Percentiles rank a stretch among this genome's conserved stretches.
phyloP scores from a whole-genome alignment of 2,888 invertebrate species.

The Isoperla grammatica region DNA sequence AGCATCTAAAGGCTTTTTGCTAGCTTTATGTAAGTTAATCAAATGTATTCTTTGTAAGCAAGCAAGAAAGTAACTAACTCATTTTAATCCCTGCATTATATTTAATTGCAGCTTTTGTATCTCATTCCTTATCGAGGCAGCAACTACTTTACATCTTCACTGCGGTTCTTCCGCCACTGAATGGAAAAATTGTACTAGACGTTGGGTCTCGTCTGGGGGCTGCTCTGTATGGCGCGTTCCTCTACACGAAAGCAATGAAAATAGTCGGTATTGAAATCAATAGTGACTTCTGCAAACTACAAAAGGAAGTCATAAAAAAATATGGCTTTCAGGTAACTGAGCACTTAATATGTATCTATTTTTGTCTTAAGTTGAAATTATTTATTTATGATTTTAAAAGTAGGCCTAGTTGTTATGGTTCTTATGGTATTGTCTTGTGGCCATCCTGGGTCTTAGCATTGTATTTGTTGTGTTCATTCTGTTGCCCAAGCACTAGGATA shows the following conservation, averaged over 20 bases:
- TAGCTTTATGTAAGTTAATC: no score
- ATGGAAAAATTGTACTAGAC: slow-evolving; percentile 54
- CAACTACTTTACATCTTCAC: slow-evolving; percentile 57
- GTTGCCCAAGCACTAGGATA: neutral
- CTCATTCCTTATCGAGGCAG: slow-evolving; percentile 60
- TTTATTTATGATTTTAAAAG: neutral
- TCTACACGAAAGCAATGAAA: slow-evolving; percentile 51
- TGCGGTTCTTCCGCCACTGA: slow-evolving; percentile 54
- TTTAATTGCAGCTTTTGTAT: slow-evolving; percentile 51
- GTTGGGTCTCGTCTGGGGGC: slow-evolving; percentile 65
- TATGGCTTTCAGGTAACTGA: slow-evolving; percentile 39
- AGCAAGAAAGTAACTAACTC: no score
- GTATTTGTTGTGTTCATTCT: neutral
- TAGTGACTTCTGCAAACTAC: slow-evolving; percentile 56
- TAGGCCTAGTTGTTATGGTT: neutral
- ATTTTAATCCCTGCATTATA: no score
- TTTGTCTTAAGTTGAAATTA: neutral
- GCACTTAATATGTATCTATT: neutral
- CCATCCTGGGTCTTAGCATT: neutral
- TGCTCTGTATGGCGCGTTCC: slow-evolving; percentile 61
- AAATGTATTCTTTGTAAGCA: no score
- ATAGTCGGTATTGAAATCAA: slow-evolving; percentile 68
- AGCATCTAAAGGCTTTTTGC: no score
- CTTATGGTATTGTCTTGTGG: no score
- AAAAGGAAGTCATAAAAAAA: slow-evolving; percentile 52